These are phyloP conservation scores for Drosophila kurseongensis DNA, from an alignment of 1,140 invertebrate genomes.

Conservation along the genomic window DNA sequence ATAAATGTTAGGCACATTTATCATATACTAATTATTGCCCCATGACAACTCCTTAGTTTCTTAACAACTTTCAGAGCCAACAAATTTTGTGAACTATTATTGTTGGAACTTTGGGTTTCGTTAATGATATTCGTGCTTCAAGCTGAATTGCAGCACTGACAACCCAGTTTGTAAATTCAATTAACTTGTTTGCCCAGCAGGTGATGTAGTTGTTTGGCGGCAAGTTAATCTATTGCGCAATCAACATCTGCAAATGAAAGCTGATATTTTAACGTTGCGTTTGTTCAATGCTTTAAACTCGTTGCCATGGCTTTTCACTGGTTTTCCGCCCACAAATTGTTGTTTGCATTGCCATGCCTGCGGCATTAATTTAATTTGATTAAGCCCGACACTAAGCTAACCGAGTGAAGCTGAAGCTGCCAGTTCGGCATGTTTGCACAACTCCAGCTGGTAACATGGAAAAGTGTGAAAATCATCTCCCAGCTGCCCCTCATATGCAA, in stretches of 20 bases:
- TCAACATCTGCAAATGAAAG: slow-evolving; percentile 15
- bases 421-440: slow-evolving; percentile 28
- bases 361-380: slow-evolving; percentile 44
- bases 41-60: too few relatives aligned
- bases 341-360: slow-evolving; percentile 28
- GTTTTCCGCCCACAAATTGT: neutral
- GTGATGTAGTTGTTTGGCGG: neutral
- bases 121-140: too few relatives aligned
- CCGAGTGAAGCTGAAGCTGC: slow-evolving; percentile 22
- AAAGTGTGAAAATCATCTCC: neutral
- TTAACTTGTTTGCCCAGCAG: slow-evolving; percentile 62
- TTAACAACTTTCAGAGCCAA: neutral
- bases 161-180: slow-evolving; percentile 65
- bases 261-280: slow-evolving; percentile 17
- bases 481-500: slow-evolving; percentile 21
- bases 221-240: slow-evolving; percentile 20
- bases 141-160: slow-evolving; percentile 1
- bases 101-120: slow-evolving; percentile 4
- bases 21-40: too few relatives aligned
- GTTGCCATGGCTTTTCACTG: slow-evolving; percentile 1
- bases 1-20: too few relatives aligned
- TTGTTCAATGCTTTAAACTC: slow-evolving; percentile 9
- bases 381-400: slow-evolving; percentile 42
- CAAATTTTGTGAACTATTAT: neutral
- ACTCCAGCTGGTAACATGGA: slow-evolving; percentile 14